Base-by-base conservation (phyloP, 2,113 vertebrate species). In the Chroicocephalus ridibundus region DNA sequence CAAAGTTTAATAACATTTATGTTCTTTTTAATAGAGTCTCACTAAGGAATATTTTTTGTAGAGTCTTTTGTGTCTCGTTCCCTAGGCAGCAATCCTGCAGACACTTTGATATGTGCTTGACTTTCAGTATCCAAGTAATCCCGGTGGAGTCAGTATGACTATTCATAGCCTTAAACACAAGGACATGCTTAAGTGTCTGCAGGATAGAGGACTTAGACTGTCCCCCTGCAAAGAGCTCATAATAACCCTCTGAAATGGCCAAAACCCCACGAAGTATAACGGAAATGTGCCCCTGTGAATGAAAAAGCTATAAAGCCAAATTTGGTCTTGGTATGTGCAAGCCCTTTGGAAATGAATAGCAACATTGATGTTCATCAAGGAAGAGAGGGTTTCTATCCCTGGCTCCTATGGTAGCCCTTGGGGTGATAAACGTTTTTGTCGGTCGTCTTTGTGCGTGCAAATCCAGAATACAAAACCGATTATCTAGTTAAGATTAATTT, bases 401-500 rank as follows among this genome's bases (percentile, higher is more conserved):
- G 47, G 21, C 25, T 83, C 17, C 51, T 77, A 0, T 22, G 70
- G 25, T 44, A 54, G 38, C n/a, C 61, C 34, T n/a, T 47, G 55
- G 9, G 24, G 13, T 42, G 22, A 32, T 25, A 44, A 57, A 38
- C 9, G 15, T 82, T 91, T 72, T 90, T 93, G 52, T 60, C 78
- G 77, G 52, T 86, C 3, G 0, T 68, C 60, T 85, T 76, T 70
- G 49, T 81, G 74, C 31, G 8, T 26, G 19, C 51, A 88, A 81
- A 32, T 69, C 58, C 61, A 64, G 42, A 83, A 80, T 44, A 51
- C 62, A 57, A 62, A 88, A 25, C 22, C 0, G 2, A 51, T 81
- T 85, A 86, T 60, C 26, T 75, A 76, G 55, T 88, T 93, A 77
- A 74, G 62, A 82, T 94, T 83, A 78, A 90, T 93, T 76, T 94